These are phyloP conservation scores for Eupelmus urozonus DNA, from an alignment of 2,888 invertebrate genomes.

Conservation along the genomic window DNA sequence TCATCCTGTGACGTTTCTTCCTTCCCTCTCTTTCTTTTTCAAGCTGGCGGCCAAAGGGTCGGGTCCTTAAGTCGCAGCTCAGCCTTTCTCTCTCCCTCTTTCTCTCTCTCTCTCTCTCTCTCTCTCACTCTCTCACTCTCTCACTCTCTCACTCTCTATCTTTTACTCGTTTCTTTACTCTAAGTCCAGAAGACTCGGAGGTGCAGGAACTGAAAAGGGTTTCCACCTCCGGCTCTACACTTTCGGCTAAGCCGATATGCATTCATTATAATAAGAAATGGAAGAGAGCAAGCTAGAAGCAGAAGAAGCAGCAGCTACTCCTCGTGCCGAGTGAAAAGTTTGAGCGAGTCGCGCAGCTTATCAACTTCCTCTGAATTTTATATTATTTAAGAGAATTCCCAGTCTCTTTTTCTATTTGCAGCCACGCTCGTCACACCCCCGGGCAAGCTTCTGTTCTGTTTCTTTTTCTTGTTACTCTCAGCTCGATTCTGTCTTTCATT, in stretches of 20 bases:
- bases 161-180: constrained; percentile 47
- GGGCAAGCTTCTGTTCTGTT: constrained; percentile 50
- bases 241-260: constrained; percentile 76
- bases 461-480: constrained; percentile 37
- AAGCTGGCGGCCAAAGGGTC: neutral
- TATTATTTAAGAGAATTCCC: constrained; percentile 75
- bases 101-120: constrained; percentile 33
- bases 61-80: neutral
- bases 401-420: neutral
- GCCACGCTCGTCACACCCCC: constrained; percentile 2
- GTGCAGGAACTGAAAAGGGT: constrained; percentile 70
- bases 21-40: neutral
- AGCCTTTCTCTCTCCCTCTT: neutral
- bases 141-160: constrained; percentile 50
- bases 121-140: constrained; percentile 42
- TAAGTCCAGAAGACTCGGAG: constrained; percentile 66
- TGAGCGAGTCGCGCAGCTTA: constrained; percentile 71
- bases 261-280: constrained; percentile 77
- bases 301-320: constrained; percentile 52
- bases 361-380: constrained; percentile 76
- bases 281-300: constrained; percentile 62
- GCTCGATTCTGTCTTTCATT: constrained; percentile 12
- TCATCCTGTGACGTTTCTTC: neutral
- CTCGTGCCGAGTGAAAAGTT: constrained; percentile 69
- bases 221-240: constrained; percentile 68